Evolutionary conservation across 2,113 vertebrate genomes (phyloP).

Genomic region (Isurus oxyrinchus): DNA sequence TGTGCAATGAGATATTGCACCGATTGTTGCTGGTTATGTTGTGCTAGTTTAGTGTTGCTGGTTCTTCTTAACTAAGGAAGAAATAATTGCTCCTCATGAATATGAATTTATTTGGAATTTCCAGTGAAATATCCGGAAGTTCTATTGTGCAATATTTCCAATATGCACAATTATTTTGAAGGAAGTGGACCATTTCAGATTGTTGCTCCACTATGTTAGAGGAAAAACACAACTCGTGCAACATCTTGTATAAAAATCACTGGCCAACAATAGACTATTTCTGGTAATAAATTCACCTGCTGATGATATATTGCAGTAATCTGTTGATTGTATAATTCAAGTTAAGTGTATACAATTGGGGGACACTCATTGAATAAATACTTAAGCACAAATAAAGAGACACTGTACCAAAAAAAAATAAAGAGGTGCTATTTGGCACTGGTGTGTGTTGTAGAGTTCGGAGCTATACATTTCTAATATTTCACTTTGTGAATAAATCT

Average conservation of each 20-base stretch:
- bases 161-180: neutral
- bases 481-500: neutral
- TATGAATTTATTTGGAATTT: neutral
- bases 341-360: too few species aligned
- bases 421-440: neutral
- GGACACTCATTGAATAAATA: neutral
- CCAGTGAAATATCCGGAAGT: neutral
- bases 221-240: neutral
- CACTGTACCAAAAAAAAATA: too few species aligned
- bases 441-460: neutral
- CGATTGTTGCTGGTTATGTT: neutral
- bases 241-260: neutral
- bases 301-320: neutral
- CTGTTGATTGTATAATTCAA: neutral
- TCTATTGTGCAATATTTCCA: neutral
- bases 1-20: neutral
- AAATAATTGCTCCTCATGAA: neutral
- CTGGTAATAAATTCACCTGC: neutral
- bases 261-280: neutral
- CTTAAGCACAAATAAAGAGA: neutral
- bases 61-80: neutral
- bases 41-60: neutral
- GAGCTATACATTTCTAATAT: neutral
- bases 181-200: neutral
- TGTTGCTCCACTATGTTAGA: neutral